Conservation (phyloP, 2,113 vertebrate species). For the Felis chaus region DNA sequence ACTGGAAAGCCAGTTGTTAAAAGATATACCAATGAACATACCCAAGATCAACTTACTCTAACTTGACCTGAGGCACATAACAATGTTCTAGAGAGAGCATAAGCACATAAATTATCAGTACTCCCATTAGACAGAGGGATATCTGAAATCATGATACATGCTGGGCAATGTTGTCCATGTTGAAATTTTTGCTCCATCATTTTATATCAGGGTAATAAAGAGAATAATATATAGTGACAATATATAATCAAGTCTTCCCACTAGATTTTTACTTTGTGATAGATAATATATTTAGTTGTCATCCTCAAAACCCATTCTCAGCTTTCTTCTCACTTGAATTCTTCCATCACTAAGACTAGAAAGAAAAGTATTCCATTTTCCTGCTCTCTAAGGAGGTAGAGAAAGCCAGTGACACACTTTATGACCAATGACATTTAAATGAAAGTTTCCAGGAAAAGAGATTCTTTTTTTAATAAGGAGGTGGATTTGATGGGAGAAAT, state of each 20-base stretch:
- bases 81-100: neutral
- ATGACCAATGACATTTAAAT: neutral
- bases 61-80: neutral
- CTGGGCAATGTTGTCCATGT: neutral
- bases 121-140: neutral
- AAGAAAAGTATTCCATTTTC: neutral
- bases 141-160: neutral
- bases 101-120: neutral
- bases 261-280: neutral
- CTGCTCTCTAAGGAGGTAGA: neutral
- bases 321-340: neutral
- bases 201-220: neutral
- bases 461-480: neutral
- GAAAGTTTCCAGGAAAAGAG: neutral
- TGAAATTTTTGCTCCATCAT: neutral
- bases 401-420: neutral
- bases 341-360: neutral
- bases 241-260: neutral
- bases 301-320: neutral
- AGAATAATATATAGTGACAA: neutral
- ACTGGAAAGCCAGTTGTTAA: neutral
- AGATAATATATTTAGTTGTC: neutral
- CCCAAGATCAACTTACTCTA: neutral
- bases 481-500: neutral
- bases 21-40: neutral